Evolutionary conservation across 2,888 invertebrate genomes (phyloP).

Genomic region (Rhogogaster chlorosoma): DNA sequence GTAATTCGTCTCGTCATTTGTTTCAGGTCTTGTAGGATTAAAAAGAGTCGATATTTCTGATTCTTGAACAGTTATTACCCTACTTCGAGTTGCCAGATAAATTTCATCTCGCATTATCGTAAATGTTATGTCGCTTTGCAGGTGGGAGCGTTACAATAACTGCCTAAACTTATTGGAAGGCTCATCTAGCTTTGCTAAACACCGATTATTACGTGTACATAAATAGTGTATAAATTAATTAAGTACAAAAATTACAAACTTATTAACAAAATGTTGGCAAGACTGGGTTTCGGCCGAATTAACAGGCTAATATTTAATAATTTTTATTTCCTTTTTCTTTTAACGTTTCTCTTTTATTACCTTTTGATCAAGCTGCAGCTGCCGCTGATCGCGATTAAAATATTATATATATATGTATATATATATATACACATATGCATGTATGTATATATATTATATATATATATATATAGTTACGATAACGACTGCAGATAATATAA

Average conservation of each 20-base stretch:
- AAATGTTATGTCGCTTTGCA: conserved; percentile 61
- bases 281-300: conserved; percentile 68
- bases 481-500: conserved; percentile 33
- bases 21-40: too few species aligned
- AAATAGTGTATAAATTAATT: conserved; percentile 77
- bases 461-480: conserved; percentile 32
- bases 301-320: conserved; percentile 53
- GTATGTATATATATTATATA: conserved; percentile 25
- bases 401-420: conserved; percentile 25
- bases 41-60: neutral
- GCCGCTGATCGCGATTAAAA: conserved; percentile 14
- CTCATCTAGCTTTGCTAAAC: conserved; percentile 69
- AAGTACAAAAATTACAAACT: conserved; percentile 78
- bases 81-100: neutral
- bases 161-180: conserved; percentile 71
- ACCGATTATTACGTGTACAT: conserved; percentile 68
- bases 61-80: neutral
- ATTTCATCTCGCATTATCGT: neutral
- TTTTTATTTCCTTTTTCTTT: conserved; percentile 35
- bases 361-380: neutral
- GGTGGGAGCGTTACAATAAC: conserved; percentile 61
- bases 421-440: too few species aligned
- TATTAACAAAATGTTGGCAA: conserved; percentile 77
- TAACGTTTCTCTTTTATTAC: conserved; percentile 27
- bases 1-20: neutral